phyloP scores from a whole-genome alignment of 2,888 invertebrate genomes.

The Orthosia incerta region DNA sequence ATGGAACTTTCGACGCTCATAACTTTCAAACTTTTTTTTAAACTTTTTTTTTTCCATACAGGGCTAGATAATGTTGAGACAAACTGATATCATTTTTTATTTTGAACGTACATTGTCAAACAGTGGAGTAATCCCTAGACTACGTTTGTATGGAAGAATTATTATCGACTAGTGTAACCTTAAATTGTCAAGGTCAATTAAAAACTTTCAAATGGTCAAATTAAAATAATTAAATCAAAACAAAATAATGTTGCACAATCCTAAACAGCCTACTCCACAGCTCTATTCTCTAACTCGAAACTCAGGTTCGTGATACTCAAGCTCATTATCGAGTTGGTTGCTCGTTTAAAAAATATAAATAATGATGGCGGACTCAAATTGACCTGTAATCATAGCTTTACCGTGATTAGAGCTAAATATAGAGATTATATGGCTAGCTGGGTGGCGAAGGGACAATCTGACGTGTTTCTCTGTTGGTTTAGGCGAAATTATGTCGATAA shows the following conservation, averaged over 20 bases:
- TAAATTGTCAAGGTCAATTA: no score
- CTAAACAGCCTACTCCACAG: slow-evolving; percentile 66
- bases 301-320: slow-evolving; percentile 82
- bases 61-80: no score
- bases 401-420: slow-evolving; percentile 87
- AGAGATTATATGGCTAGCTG: slow-evolving; percentile 81
- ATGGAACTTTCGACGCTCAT: no score
- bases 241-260: background rate
- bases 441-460: slow-evolving; percentile 61
- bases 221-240: background rate
- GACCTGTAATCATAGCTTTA: slow-evolving; percentile 87
- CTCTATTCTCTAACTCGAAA: slow-evolving; percentile 70
- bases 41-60: no score
- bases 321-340: slow-evolving; percentile 89
- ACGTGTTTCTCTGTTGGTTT: slow-evolving; percentile 43
- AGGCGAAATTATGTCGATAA: slow-evolving; percentile 47
- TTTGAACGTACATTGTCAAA: no score
- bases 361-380: slow-evolving; percentile 85
- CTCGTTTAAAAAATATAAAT: slow-evolving; percentile 89
- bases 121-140: no score
- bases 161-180: no score
- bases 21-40: no score
- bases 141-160: no score
- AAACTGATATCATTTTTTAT: no score
- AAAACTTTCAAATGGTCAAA: background rate